These are phyloP conservation scores for Diaphora mendica DNA, from an alignment of 2,888 invertebrate genomes.

Conservation along the genomic window DNA sequence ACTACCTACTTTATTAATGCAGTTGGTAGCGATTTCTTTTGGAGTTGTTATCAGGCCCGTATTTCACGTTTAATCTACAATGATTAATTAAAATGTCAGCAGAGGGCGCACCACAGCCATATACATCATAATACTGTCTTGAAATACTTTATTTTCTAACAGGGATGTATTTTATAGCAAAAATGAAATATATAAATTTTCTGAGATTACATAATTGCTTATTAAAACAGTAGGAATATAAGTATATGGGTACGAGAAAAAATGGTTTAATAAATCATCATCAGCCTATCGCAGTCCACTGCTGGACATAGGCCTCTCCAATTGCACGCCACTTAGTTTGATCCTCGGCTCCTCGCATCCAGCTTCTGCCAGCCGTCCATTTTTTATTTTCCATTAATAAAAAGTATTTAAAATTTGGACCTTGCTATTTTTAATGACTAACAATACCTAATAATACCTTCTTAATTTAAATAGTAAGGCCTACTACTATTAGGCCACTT, in stretches of 20 bases:
- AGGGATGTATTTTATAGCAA: constrained; percentile 58
- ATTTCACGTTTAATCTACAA: constrained; percentile 79
- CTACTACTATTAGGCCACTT: too few relatives aligned
- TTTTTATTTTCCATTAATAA: too few relatives aligned
- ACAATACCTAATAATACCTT: too few relatives aligned
- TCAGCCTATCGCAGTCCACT: too few relatives aligned
- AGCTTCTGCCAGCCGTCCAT: too few relatives aligned
- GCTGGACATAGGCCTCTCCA: too few relatives aligned
- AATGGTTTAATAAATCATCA: too few relatives aligned
- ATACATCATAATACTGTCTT: constrained; percentile 78
- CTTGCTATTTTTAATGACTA: too few relatives aligned
- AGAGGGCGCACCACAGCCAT: constrained; percentile 64
- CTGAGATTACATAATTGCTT: background rate
- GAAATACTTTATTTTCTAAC: constrained; percentile 61
- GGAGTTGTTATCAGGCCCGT: constrained; percentile 66
- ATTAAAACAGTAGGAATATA: background rate
- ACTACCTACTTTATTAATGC: constrained; percentile 35
- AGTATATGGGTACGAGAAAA: background rate
- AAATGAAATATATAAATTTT: background rate
- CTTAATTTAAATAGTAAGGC: too few relatives aligned
- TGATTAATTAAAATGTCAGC: constrained; percentile 81
- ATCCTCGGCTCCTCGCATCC: too few relatives aligned
- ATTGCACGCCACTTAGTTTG: too few relatives aligned
- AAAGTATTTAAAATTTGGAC: too few relatives aligned
- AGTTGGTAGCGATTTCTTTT: constrained; percentile 50